phyloP scores from a whole-genome alignment of 2,888 invertebrate species.

The Drosophila paucipuncta region DNA sequence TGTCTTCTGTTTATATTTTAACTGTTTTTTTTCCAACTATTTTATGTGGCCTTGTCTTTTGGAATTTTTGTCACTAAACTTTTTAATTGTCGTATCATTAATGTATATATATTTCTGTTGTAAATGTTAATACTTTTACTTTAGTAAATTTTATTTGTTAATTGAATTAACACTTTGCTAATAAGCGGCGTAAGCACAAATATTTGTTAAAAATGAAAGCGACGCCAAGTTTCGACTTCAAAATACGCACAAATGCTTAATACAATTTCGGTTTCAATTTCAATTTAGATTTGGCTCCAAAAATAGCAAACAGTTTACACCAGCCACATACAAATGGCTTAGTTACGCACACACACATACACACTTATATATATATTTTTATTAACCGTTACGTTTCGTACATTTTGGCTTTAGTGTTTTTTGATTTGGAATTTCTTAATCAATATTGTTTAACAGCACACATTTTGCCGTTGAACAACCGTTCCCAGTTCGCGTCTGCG shows the following conservation, averaged over 20 bases:
- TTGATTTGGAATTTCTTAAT: constrained; percentile 8
- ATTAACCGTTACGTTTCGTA: constrained; percentile 41
- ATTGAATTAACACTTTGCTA: constrained; percentile 67
- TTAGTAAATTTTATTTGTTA: constrained; percentile 17
- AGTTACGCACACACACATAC: constrained; percentile 43
- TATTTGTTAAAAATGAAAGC: constrained; percentile 70
- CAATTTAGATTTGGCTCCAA: constrained; percentile 24
- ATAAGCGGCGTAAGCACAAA: constrained; percentile 59
- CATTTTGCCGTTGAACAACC: constrained; percentile 46
- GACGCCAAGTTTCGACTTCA: constrained; percentile 23
- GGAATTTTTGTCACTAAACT: constrained; percentile 14
- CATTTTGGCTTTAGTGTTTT: constrained; percentile 27
- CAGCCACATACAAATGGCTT: constrained; percentile 63
- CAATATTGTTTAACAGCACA: constrained; percentile 7
- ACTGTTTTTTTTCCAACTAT: constrained; percentile 17
- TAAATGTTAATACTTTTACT: constrained; percentile 23
- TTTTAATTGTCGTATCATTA: not conserved
- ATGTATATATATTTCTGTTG: constrained; percentile 2
- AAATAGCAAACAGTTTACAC: constrained; percentile 19
- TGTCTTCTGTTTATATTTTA: constrained; percentile 23
- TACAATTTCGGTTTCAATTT: constrained; percentile 36
- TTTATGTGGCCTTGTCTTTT: constrained; percentile 34
- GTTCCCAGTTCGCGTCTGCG: constrained; percentile 55
- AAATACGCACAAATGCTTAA: constrained; percentile 16
- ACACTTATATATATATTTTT: not conserved